phyloP scores from a whole-genome alignment of 2,797 vertebrate species.

The Gymnothorax reevesii region DNA sequence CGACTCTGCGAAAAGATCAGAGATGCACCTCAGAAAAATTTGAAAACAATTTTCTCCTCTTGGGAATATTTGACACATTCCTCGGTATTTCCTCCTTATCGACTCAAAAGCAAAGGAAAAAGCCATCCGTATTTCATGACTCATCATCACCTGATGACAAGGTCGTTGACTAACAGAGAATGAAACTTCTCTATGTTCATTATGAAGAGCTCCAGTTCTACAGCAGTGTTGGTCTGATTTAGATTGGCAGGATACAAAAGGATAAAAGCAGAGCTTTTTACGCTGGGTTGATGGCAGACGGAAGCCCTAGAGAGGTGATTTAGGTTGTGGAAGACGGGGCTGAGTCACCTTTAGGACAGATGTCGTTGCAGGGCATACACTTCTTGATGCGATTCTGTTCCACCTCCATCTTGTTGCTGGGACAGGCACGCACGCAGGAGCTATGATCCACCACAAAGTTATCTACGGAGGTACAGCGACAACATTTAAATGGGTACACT shows the following conservation, averaged over 20 bases:
- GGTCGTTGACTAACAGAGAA: background rate
- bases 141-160: background rate
- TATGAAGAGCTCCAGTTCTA: background rate
- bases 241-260: too few relatives aligned
- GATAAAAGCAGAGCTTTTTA: too few relatives aligned
- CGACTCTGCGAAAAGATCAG: background rate
- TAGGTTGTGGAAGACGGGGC: background rate
- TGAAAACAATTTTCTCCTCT: background rate
- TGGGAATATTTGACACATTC: background rate
- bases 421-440: conserved; percentile 95
- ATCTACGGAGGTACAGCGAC: conserved; percentile 69
- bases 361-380: conserved; percentile 96
- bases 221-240: background rate
- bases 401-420: conserved; percentile 97
- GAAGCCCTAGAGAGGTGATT: background rate
- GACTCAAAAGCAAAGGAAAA: background rate
- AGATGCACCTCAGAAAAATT: background rate
- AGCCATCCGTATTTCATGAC: background rate
- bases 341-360: conserved; percentile 93
- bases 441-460: conserved; percentile 98
- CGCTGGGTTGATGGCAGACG: background rate
- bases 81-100: background rate
- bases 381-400: conserved; percentile 95
- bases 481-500: background rate
- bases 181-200: background rate